Conservation (phyloP, 2,113 vertebrate genomes). For the Halichoeres trimaculatus region DNA sequence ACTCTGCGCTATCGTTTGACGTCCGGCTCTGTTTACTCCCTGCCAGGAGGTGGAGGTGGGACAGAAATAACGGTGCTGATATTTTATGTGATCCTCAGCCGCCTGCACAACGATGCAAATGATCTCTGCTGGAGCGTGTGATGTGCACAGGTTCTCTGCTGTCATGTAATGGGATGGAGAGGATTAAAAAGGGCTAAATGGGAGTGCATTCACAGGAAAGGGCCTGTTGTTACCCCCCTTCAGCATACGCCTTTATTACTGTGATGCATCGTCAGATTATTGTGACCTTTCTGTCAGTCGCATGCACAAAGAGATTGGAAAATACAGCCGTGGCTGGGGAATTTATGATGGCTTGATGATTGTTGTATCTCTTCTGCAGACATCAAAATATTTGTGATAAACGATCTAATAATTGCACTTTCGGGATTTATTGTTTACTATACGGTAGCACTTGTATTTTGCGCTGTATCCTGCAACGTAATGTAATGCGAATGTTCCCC, state of each 20-base stretch:
- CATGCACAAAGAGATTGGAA: slow-evolving; percentile 22
- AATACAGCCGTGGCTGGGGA: not conserved
- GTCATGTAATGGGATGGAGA: slow-evolving; percentile 70
- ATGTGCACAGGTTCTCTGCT: slow-evolving; percentile 59
- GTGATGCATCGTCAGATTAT: slow-evolving; percentile 61
- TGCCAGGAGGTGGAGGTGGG: slow-evolving; percentile 59
- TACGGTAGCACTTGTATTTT: slow-evolving; percentile 13
- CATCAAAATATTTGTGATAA: slow-evolving; percentile 17
- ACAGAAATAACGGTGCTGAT: slow-evolving; percentile 76
- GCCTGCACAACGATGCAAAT: slow-evolving; percentile 60
- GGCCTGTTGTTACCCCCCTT: slow-evolving; percentile 51
- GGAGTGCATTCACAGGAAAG: slow-evolving; percentile 47
- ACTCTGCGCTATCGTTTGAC: slow-evolving; percentile 57
- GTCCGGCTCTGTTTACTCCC: slow-evolving; percentile 69
- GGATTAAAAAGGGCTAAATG: slow-evolving; percentile 71
- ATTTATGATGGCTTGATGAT: slow-evolving; percentile 15
- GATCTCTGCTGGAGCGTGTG: slow-evolving; percentile 61
- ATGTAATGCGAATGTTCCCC: slow-evolving; percentile 53
- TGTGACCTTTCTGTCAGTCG: slow-evolving; percentile 69
- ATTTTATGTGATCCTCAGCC: slow-evolving; percentile 72
- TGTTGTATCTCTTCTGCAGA: slow-evolving; percentile 25
- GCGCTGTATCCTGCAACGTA: slow-evolving; percentile 18
- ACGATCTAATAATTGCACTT: slow-evolving; percentile 37
- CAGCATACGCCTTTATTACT: slow-evolving; percentile 33
- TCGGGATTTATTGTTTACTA: not conserved